Evolutionary conservation across 2,113 vertebrate species (phyloP).

Genomic region (Myanophis thanlyinensis): DNA sequence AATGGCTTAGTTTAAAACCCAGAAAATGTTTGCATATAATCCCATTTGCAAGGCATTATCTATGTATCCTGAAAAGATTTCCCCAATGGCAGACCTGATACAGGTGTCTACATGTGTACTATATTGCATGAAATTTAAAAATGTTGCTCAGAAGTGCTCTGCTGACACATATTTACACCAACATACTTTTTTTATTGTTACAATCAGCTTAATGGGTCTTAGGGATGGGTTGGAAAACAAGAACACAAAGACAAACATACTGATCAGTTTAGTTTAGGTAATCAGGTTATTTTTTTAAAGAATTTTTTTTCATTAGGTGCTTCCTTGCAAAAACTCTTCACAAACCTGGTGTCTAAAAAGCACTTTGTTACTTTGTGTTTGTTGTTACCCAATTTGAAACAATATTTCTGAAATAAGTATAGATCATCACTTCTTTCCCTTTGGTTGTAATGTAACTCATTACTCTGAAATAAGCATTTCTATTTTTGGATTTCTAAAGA

Average conservation of each 20-base stretch:
- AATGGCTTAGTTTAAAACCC: neutral
- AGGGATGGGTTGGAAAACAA: neutral
- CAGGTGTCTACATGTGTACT: neutral
- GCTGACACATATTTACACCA: neutral
- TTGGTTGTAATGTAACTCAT: conserved; percentile 7
- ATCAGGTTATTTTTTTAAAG: too few relatives aligned
- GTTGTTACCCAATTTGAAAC: conserved; percentile 7
- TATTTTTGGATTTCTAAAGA: neutral
- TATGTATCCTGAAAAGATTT: neutral
- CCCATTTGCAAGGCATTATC: neutral
- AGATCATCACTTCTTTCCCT: neutral
- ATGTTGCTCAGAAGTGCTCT: neutral
- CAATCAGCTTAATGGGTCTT: neutral
- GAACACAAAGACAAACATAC: neutral
- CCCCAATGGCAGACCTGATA: neutral
- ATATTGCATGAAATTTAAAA: neutral
- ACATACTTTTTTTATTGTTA: neutral
- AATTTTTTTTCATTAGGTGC: neutral
- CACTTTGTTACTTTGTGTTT: neutral
- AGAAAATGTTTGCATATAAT: neutral
- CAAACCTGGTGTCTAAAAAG: neutral
- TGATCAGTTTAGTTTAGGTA: neutral
- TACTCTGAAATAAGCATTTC: neutral
- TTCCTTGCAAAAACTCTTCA: neutral
- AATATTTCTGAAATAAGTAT: neutral